phyloP scores from a whole-genome alignment of 53 echinoderm and acorn worm genomes.

The Patiria pectinifera region DNA sequence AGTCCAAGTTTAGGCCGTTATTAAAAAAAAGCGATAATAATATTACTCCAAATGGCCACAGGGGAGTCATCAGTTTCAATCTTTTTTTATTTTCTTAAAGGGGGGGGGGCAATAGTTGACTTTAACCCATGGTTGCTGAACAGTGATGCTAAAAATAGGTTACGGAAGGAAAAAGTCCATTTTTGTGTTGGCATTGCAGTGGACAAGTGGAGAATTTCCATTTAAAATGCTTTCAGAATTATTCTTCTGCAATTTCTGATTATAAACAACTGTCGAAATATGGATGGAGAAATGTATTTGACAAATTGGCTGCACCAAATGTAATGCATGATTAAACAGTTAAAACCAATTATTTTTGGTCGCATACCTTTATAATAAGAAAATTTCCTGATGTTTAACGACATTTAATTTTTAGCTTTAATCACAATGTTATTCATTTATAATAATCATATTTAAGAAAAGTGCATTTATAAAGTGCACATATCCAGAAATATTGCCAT shows the following conservation, averaged over 20 bases:
- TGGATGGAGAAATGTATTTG: neutral
- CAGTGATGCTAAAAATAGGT: neutral
- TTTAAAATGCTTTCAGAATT: neutral
- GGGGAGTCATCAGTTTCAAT: neutral
- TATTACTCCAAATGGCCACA: conserved; percentile 1
- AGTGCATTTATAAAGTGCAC: no score
- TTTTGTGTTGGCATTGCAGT: neutral
- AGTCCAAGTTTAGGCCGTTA: neutral
- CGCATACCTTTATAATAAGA: no score
- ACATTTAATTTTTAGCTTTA: no score
- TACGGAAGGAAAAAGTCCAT: neutral
- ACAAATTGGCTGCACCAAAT: neutral
- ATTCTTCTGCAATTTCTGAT: no score
- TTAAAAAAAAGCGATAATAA: conserved; percentile 11
- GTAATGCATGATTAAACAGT: neutral
- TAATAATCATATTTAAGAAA: no score
- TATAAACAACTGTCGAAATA: neutral
- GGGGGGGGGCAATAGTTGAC: neutral
- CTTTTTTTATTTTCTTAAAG: neutral
- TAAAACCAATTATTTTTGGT: no score
- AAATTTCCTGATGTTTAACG: no score
- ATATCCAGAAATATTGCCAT: no score
- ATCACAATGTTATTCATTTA: no score
- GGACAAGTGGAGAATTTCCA: neutral
- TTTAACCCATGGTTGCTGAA: neutral